These are phyloP conservation scores for Semicossyphus pulcher DNA, from an alignment of 2,113 vertebrate genomes.

Conservation along the genomic window DNA sequence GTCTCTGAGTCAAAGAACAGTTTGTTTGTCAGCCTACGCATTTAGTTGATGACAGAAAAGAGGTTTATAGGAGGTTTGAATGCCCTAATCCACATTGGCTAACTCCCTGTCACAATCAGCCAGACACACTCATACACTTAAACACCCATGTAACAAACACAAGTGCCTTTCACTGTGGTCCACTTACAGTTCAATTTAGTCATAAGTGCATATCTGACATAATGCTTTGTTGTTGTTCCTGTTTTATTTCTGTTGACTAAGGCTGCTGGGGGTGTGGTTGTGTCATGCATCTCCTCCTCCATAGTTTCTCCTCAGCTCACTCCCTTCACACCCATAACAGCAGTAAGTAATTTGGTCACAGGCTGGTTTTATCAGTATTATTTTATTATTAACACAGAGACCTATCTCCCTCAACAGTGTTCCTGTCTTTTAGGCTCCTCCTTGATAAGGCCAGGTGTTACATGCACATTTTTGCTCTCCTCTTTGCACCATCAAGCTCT, in stretches of 20 bases:
- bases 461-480: background rate
- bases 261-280: background rate
- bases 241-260: background rate
- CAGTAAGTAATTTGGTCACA: conserved; percentile 10
- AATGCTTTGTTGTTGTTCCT: background rate
- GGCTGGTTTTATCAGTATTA: background rate
- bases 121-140: conserved; percentile 17
- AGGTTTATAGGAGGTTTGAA: conserved; percentile 44
- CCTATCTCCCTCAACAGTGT: background rate
- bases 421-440: conserved; percentile 6
- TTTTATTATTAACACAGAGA: background rate
- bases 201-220: background rate
- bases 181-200: background rate
- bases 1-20: conserved; percentile 36
- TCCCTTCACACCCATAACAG: conserved; percentile 4
- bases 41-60: conserved; percentile 46
- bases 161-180: conserved; percentile 8
- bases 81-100: conserved; percentile 42
- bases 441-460: background rate
- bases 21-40: conserved; percentile 45
- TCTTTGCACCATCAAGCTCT: no score
- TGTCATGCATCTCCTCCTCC: conserved; percentile 8
- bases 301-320: background rate
- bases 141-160: background rate
- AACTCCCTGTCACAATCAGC: conserved; percentile 30